A percentile compares a stretch with the other conserved stretches of the same genome.
phyloP scores from a whole-genome alignment of 2,113 vertebrate genomes.

The Isurus oxyrinchus region DNA sequence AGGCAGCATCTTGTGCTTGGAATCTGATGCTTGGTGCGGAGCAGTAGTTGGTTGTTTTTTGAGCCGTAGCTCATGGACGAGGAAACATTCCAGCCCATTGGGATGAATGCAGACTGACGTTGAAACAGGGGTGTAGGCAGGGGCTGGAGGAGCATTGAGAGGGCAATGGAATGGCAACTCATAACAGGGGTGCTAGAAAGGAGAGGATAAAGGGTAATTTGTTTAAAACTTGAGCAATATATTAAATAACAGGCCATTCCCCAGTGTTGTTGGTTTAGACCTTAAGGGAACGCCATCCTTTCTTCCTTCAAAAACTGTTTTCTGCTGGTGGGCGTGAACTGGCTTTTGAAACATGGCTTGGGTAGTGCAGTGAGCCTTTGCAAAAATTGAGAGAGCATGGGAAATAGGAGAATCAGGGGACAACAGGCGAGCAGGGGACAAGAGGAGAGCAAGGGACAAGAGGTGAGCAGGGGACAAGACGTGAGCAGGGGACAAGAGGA shows the following conservation, averaged over 20 bases:
- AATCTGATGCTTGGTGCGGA: background rate
- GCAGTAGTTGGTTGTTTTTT: too few species aligned
- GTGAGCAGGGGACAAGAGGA: background rate
- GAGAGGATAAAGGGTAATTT: background rate
- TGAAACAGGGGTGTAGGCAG: background rate
- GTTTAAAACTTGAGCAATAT: background rate
- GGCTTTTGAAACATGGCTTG: background rate
- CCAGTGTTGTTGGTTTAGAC: background rate
- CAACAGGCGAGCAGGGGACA: too few species aligned
- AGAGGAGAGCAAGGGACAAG: background rate
- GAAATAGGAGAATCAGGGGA: too few species aligned
- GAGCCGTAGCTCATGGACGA: background rate
- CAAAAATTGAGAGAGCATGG: background rate
- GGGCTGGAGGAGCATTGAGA: background rate
- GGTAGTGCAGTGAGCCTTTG: background rate
- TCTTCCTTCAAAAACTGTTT: background rate
- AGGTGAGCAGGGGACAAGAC: too few species aligned
- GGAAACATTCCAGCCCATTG: background rate
- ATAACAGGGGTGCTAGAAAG: background rate
- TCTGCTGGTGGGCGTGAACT: background rate
- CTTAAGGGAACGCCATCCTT: background rate
- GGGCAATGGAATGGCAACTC: background rate
- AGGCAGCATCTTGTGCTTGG: background rate
- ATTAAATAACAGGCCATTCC: background rate
- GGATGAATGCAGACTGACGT: background rate